Evolutionary conservation across 2,888 invertebrate species (phyloP).

Genomic region (Eristalinus aeneus): DNA sequence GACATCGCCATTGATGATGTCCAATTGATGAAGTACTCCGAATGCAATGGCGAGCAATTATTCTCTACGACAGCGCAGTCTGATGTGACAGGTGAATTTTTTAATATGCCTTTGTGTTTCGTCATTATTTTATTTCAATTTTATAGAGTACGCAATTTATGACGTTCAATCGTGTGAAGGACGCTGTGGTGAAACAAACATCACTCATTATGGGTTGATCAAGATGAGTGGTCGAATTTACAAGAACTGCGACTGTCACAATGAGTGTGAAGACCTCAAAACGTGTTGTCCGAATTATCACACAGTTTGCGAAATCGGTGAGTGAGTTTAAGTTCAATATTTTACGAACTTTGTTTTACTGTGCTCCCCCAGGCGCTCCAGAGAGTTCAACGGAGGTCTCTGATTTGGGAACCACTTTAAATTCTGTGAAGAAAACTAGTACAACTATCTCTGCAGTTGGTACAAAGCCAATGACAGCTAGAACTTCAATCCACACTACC

Average conservation of each 20-base stretch:
- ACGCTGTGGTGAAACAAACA: slow-evolving; percentile 79
- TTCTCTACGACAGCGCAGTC: neutral
- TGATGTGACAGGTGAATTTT: slow-evolving; percentile 10
- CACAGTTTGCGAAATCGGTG: slow-evolving; percentile 81
- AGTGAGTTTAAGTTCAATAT: neutral
- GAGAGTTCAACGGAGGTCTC: neutral
- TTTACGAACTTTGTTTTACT: too few relatives aligned
- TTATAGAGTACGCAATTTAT: slow-evolving; percentile 72
- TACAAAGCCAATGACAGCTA: neutral
- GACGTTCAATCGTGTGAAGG: slow-evolving; percentile 82
- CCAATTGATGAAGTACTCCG: slow-evolving; percentile 82
- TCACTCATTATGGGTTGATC: slow-evolving; percentile 49
- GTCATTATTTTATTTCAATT: neutral
- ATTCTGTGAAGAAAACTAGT: too few relatives aligned
- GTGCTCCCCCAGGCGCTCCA: neutral
- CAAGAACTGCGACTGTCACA: slow-evolving; percentile 83
- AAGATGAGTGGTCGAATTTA: slow-evolving; percentile 68
- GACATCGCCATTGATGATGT: slow-evolving; percentile 93
- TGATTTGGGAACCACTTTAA: neutral
- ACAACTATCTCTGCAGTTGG: neutral
- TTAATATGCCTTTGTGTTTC: neutral
- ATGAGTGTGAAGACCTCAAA: slow-evolving; percentile 81
- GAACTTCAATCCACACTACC: neutral
- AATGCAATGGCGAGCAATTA: slow-evolving; percentile 70
- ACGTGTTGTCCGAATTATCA: slow-evolving; percentile 87